Base-by-base conservation (phyloP, 2,797 vertebrate genomes). In the Tenualosa thibaudeaui region DNA sequence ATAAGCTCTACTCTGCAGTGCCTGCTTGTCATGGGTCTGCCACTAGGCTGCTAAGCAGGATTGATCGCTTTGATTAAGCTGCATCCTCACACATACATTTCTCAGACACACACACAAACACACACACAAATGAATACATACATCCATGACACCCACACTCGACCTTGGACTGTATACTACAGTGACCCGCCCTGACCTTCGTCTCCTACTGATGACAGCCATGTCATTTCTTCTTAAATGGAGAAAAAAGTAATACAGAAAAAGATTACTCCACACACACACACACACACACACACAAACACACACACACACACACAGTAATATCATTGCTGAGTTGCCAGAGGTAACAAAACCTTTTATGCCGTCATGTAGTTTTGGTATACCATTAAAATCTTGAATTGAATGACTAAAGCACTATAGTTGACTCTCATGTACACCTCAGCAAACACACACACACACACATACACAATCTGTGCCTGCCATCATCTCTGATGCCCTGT, bases 101-200 rank as follows among this genome's bases (percentile, higher is more conserved):
- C 5, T n/a, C 58, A 26, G 24, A 3, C n/a, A 10, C 60, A 31
- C 62, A 65, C 62, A 65, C 62, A 26, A 24, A 26, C 24, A 65
- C 9, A 65, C 24, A 65, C 62, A 65, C 24, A 65, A 5, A 24
- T 17, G 31, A 2, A 86, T 68, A 56, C 68, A 68, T 62, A 17
- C 75, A 50, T 43, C 49, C 22, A 43, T 51, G 81, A 82, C 54
- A 71, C 82, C 82, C 86, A 82, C 26, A 17, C 82, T 43, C 85
- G 86, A 83, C 84, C 86, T 87, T 87, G 84, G 49, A 26, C 75
- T 81, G 3, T 10, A 40, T 10, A 40, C 65, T 37, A 15, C 62
- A 65, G 31, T 37, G 65, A 37, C 65, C 65, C 31, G 4, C 13
- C 31, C 65, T 17, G 65, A 71, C 65, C 65, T 15, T 2, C 13